Base-by-base conservation (phyloP, 2,113 vertebrate genomes). In the Malurus elegans region DNA sequence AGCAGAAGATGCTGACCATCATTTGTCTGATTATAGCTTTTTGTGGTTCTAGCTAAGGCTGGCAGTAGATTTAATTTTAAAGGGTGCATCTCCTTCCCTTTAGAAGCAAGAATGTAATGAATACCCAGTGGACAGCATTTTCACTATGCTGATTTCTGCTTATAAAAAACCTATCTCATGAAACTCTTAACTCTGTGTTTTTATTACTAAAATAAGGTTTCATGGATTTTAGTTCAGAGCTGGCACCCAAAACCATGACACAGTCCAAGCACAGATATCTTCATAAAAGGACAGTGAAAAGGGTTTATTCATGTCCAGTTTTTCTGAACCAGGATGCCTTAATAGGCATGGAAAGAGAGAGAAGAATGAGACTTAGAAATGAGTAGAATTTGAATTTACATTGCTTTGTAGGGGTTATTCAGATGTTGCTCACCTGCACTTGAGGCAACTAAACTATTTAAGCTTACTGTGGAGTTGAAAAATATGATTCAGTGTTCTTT, bases 51-150 rank as follows among this genome's bases (percentile, higher is more conserved):
- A 79, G 18, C 5, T 71, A 42, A 60, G 6, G 8, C 5, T 82
- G 48, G 26, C 4, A 1, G 14, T 34, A 50, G 13, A 48, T 72
- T 70, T 57, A 6, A 26, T 66, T 53, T 24, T 21, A 53, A 69
- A 71, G 4, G 3, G 3, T 48, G 3, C 3, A 4, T 56, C 4
- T 54, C 0, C 0, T 58, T 5, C 7, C 9, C 4, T 25, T 87
- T 71, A 42, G 36, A 84, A 74, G 42, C 9, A 65, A 66, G 45
- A 80, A 71, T 12, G 11, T 70, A 67, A 23, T 18, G 28, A 18
- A 44, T 36, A 8, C 80, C 8, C 29, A 73, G 19, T 36, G 9
- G 9, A 36, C 8, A 47, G 18, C 10, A 32, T 73, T 93, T 86
- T 79, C 58, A 40, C 4, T 54, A 4, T n/a, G 8, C 18, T 64